Evolutionary conservation across 1,140 invertebrate species (phyloP), one percentile per base, ranked within the genome.

Genomic region (Brachionus asplanchnoidis): DNA sequence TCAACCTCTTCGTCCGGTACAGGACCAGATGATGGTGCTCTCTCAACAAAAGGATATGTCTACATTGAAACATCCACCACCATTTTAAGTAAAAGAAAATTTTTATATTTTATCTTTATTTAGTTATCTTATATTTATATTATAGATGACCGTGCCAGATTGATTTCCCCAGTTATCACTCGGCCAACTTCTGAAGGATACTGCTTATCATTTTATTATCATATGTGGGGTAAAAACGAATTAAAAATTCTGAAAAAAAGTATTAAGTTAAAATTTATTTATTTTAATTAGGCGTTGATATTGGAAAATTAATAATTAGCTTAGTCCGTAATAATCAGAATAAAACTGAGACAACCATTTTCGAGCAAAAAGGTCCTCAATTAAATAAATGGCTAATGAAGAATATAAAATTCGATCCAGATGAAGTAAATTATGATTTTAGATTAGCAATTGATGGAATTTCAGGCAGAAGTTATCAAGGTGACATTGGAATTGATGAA

Each of bases 1-100:
- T 20, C 23, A 36, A 80, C 77, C 2, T 7, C 32, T 44, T 56
- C 68, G 4, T 7, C 6, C 17, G 68, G 26, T 26, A 84, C 82
- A 68, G 82, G 82, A 0, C 82, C 82, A 36, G 7, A 20, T 9
- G 8, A 7, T 23, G 82, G 82, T 26, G 87, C 86, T 9, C 73
- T 66, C 20, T 44, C 32, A 36, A 82, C 79, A 11, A 2, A 60
- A 65, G 53, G 79, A 5, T 88, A 88, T 23, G 85, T 86, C 9
- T 87, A 84, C 36, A 86, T 87, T n/a, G 87, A 88, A 85, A 86
- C 86, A 17, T 87, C 87, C 79, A 75, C 80, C 4, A 82, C 79
- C 12, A 20, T 17, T 17, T 14, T 23, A 60, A 79, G 77, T 53
- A 79, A 23, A 53, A 14, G 20, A n/a, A 26, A 36, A 2, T 32